Base-by-base conservation (phyloP, 2,888 invertebrate genomes). In the Plebejus melissa region DNA sequence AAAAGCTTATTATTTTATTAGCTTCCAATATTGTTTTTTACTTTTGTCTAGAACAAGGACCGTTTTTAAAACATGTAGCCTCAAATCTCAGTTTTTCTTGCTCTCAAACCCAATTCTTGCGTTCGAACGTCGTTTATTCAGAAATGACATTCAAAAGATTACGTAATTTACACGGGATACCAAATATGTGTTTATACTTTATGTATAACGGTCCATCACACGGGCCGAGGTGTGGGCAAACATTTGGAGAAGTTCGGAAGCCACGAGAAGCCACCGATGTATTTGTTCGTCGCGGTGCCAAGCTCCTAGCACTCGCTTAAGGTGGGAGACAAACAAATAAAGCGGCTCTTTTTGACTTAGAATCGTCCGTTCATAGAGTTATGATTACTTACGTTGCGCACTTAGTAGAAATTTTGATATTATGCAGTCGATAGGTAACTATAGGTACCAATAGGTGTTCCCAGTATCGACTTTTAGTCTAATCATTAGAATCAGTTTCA, bases 251-350 rank as follows among this genome's bases (percentile, higher is more conserved):
- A 83, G 86, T 85, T 86, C 85, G 84, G 87, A 84, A 86, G 85
- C 84, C 83, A 83, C 82, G 85, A 83, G 87, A 84, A 86, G 85
- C 84, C 83, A 83, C 82, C 82, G 83, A 82, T 82, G 79, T 82
- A 85, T 88, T 87, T 87, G 82, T 85, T 77, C 75, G 80, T 76
- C 79, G 79, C 81, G 77, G 76, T 80, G 80, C 79, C 80, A 80
- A 80, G 80, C 79, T 84, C 82, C 87, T 85, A 83, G 85, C 85
- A 16, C 70, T 38, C 46, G 38, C 22, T 58, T 58, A 58, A 4
- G 60, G 60, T 60, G 9, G 58, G 58, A 22, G 4, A 32, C 32
- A 65, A 65, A 65, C 5, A 65, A 65, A 65, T 11, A 13, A 36
- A 22, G 32, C 32, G 32, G 65, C 65, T 65, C 11, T 65, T 65